Conservation (phyloP, 2,113 vertebrate genomes). For the Aramus guarauna region DNA sequence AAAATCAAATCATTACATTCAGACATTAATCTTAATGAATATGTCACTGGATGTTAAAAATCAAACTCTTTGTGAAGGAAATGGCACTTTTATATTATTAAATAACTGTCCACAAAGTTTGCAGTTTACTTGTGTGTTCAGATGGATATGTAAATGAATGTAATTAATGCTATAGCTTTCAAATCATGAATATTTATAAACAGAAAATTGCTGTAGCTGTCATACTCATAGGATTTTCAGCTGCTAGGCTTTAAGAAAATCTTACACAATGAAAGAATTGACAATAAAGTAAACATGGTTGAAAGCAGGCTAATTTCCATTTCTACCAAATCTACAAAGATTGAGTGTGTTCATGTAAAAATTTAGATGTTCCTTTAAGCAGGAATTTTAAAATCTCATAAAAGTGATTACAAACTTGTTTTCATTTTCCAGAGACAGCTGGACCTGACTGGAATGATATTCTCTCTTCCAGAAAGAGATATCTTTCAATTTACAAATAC, state of each 20-base stretch:
- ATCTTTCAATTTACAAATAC: not conserved
- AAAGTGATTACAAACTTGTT: constrained; percentile 2
- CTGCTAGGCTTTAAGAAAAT: constrained; percentile 69
- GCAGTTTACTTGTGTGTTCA: constrained; percentile 67
- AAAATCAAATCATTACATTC: constrained; percentile 65
- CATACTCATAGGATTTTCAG: constrained; percentile 70
- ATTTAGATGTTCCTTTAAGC: not conserved
- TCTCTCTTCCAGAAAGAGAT: not conserved
- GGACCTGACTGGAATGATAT: not conserved
- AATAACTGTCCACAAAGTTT: constrained; percentile 66
- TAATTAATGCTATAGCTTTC: constrained; percentile 81
- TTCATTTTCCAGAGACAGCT: constrained; percentile 8
- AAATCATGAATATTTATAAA: constrained; percentile 79
- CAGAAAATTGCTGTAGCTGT: constrained; percentile 70
- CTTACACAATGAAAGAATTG: constrained; percentile 43
- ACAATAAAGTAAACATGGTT: constrained; percentile 49
- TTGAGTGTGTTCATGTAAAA: constrained; percentile 8
- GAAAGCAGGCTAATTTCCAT: constrained; percentile 50
- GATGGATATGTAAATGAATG: constrained; percentile 74
- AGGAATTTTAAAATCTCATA: not conserved
- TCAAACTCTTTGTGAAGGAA: constrained; percentile 70
- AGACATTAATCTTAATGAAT: constrained; percentile 76
- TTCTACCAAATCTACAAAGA: constrained; percentile 3
- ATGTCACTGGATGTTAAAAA: constrained; percentile 71
- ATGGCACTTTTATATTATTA: constrained; percentile 65